Evolutionary conservation across 2,888 invertebrate genomes (phyloP).

Genomic region (Escarpia spicata): DNA sequence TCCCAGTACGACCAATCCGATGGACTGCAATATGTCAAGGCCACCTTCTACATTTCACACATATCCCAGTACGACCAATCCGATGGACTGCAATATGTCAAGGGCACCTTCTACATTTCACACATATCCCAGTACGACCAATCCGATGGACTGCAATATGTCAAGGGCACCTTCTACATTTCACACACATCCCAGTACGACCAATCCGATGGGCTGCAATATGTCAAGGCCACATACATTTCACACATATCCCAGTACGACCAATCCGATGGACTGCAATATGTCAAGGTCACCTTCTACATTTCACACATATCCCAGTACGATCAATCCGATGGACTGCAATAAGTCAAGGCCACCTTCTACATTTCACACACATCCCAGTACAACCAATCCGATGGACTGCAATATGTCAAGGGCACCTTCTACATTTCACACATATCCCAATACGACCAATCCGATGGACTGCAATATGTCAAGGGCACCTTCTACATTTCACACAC

Average conservation of each 20-base stretch:
- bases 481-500: conserved; percentile 66
- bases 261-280: conserved; percentile 74
- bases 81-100: conserved; percentile 73
- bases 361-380: conserved; percentile 43
- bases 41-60: conserved; percentile 72
- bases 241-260: conserved; percentile 78
- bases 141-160: conserved; percentile 74
- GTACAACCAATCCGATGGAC: conserved; percentile 74
- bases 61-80: conserved; percentile 72
- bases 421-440: conserved; percentile 77
- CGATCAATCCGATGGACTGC: conserved; percentile 74
- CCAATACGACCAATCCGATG: conserved; percentile 70
- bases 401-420: conserved; percentile 56
- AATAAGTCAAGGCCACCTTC: conserved; percentile 36
- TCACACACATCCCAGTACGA: conserved; percentile 57
- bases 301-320: conserved; percentile 79
- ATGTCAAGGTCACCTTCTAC: neutral
- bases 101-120: conserved; percentile 67
- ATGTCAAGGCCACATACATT: conserved; percentile 53
- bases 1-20: conserved; percentile 69
- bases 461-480: conserved; percentile 70
- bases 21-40: conserved; percentile 73
- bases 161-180: neutral
- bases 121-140: conserved; percentile 76
- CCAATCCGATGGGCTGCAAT: conserved; percentile 74